A percentile compares a stretch with the other conserved stretches of the same genome.
phyloP scores from a whole-genome alignment of 2,113 vertebrate genomes.

The Helogale parvula region DNA sequence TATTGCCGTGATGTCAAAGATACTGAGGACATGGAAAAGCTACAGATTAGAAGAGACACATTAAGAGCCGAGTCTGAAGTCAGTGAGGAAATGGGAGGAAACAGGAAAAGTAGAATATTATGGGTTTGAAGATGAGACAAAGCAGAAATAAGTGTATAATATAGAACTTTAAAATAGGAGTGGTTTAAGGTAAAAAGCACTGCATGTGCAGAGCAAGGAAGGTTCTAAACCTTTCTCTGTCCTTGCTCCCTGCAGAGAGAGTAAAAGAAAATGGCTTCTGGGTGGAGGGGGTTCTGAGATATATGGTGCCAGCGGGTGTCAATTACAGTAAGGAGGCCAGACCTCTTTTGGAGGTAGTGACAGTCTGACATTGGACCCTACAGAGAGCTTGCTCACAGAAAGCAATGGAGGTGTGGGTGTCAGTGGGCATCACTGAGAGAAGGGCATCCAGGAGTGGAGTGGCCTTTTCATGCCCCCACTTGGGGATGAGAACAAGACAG shows the following conservation, averaged over 20 bases:
- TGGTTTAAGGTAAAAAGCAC: not conserved
- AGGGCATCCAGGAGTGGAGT: not conserved
- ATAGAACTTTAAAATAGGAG: not conserved
- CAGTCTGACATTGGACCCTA: not conserved
- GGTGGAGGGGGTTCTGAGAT: not conserved
- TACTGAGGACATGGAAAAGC: not conserved
- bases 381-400: not conserved
- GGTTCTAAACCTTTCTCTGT: not conserved
- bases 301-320: not conserved
- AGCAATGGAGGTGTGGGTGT: rapidly evolving
- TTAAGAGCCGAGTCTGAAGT: not conserved
- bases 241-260: not conserved
- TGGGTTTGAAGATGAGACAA: not conserved
- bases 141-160: not conserved
- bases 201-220: not conserved
- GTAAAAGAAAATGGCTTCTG: not conserved
- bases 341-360: not conserved
- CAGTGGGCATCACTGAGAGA: not conserved
- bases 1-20: not conserved
- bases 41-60: not conserved
- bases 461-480: not conserved
- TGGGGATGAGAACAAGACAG: not conserved
- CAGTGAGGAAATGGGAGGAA: not conserved
- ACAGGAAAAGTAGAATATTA: not conserved
- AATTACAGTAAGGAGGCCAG: not conserved